phyloP scores from a whole-genome alignment of 2,888 invertebrate species.

The Hydrotaea cyrtoneurina region DNA sequence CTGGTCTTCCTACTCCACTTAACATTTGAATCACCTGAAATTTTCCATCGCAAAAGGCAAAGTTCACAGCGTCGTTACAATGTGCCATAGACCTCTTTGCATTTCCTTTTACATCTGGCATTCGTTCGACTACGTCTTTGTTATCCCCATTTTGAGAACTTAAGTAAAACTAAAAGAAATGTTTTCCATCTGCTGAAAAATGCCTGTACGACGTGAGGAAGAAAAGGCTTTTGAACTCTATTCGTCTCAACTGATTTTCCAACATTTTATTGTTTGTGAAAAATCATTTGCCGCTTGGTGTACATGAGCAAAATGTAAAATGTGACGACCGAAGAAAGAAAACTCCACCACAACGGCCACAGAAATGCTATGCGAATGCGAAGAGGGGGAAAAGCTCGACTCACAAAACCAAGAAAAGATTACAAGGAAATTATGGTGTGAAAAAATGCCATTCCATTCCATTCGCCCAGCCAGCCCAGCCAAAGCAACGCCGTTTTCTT shows the following conservation, averaged over 20 bases:
- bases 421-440: conserved; percentile 63
- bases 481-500: not conserved
- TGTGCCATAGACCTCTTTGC: not conserved
- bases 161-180: not conserved
- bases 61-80: not conserved
- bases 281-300: conserved; percentile 47
- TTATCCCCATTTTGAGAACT: too few species aligned
- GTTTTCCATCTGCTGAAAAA: not conserved
- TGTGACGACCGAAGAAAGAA: conserved; percentile 35
- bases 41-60: not conserved
- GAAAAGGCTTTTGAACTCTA: conserved; percentile 58
- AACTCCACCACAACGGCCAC: conserved; percentile 25
- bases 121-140: too few species aligned
- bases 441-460: conserved; percentile 38
- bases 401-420: conserved; percentile 36
- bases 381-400: conserved; percentile 28
- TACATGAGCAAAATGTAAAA: conserved; percentile 54
- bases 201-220: not conserved
- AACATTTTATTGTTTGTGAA: conserved; percentile 49
- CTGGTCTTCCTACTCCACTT: not conserved
- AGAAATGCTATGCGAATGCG: not conserved
- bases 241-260: conserved; percentile 16
- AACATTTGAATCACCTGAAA: not conserved
- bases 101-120: not conserved
- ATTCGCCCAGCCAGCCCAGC: not conserved